Base-by-base conservation (phyloP, 1,140 invertebrate species). In the Ostrea edulis region DNA sequence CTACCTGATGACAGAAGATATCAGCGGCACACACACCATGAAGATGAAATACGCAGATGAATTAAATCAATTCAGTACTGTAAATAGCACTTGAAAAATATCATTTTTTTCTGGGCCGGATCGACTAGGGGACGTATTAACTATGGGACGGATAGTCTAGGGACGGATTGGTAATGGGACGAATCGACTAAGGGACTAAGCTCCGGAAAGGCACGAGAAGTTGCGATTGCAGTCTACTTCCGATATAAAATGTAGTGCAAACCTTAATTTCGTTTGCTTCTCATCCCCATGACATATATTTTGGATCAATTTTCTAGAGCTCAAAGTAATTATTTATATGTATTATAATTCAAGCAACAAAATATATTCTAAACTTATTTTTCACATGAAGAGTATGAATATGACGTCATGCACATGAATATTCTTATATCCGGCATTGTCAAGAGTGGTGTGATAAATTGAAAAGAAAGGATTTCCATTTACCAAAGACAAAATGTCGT, bases 401-500 rank as follows among this genome's bases (percentile, higher is more conserved):
- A 54, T 84, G 20, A 53, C 52, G 82, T 84, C 52, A 84, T 55
- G 82, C 82, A 52, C 51, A 55, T 54, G n/a, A 84, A 84, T 84
- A 84, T 54, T 29, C 29, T 7, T 35, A 77, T 35, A 29, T 77
- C 68, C 68, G 68, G 68, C 68, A 77, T 83, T 22, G 44, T 83
- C 35, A 52, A 9, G 20, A 9, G 51, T n/a, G 22, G 51, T 53
- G 8, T 22, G 25, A 25, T n/a, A 81, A 81, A 22, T 4, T 17
- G n/a, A 53, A 22, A 5, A 52, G n/a, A 53, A 25, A 22, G n/a
- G n/a, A 7, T 11, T 52, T 53, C 11, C 9, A 8, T n/a, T 22
- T 20, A 87, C 62, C 25, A 65, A 22, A 84, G 17, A 35, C 0
- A 53, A 51, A 87, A 94, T 93, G 92, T 93, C 93, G 71, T 91